Base-by-base conservation (phyloP, 2,888 invertebrate species). In the Myopa testacea region DNA sequence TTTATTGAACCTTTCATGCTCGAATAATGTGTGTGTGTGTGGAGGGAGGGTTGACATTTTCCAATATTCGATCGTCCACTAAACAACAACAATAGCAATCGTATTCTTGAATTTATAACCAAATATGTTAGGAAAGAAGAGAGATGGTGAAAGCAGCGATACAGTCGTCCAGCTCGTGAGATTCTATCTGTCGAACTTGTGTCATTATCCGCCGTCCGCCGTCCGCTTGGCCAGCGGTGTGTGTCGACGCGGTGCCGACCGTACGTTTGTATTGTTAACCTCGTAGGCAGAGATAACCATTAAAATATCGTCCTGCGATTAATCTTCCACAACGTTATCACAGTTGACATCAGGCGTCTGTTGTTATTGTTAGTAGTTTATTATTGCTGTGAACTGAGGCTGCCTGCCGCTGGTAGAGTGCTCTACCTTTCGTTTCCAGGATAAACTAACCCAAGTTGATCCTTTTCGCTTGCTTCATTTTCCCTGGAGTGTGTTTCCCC, bases 281-380 rank as follows among this genome's bases (percentile, higher is more conserved):
- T 79, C 81, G 81, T 78, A 75, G 78, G 78, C 75, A 80, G 79
- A 80, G 79, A 81, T 80, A 81, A 78, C 79, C 81, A 81, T 82
- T 80, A 80, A 81, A 81, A 80, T 81, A 80, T 76, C 81, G 78
- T 78, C 80, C 79, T 78, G 75, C 80, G 78, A 81, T 81, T 81
- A 81, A 82, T 81, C 80, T 81, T 81, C 78, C 71, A 76, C 75
- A 75, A 74, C 55, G 74, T 80, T 82, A 82, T 82, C 81, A 78
- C 80, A 80, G 78, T 80, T 81, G 81, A 82, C 80, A 81, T 82
- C 81, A 81, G 80, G 77, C 79, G 40, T 58, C 37, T 60, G 50
- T 65, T 70, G n/a, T 76, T 76, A 71, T 75, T 73, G 70, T 70
- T 14, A 62, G 34, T 62, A 60, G 69, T 70, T 62, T 70, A 12